phyloP scores from a whole-genome alignment of 2,797 vertebrate species.

The Philypnodon macrostomus region DNA sequence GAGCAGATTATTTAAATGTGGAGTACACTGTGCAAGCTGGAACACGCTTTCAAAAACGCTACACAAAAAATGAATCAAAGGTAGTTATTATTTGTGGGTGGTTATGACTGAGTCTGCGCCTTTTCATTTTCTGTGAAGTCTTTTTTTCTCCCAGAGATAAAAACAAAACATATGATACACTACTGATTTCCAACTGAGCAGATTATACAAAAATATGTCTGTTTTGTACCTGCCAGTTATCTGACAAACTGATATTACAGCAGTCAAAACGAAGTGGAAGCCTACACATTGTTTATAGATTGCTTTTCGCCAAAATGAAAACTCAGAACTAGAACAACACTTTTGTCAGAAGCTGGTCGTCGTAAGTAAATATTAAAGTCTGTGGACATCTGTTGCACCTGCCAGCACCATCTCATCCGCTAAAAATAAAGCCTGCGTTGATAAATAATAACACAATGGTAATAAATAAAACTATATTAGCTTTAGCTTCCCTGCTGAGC shows the following conservation, averaged over 20 bases:
- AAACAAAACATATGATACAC: constrained; percentile 49
- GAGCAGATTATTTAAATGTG: constrained; percentile 2
- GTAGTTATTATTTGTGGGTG: constrained; percentile 20
- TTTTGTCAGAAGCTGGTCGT: constrained; percentile 55
- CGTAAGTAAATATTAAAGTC: constrained; percentile 44
- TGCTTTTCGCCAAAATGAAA: constrained; percentile 46
- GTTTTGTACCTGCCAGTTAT: constrained; percentile 62
- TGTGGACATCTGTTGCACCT: constrained; percentile 21
- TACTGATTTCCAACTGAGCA: constrained; percentile 53
- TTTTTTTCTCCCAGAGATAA: constrained; percentile 37
- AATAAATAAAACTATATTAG: constrained; percentile 53
- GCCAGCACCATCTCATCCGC: constrained; percentile 18
- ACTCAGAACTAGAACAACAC: constrained; percentile 15
- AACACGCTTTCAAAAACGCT: constrained; percentile 19
- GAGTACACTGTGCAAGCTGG: constrained; percentile 7
- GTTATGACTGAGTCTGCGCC: constrained; percentile 29
- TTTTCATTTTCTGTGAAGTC: constrained; percentile 31
- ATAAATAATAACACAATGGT: constrained; percentile 52
- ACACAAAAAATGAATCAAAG: constrained; percentile 31
- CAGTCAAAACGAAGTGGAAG: constrained; percentile 52
- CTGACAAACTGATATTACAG: constrained; percentile 63
- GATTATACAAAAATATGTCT: constrained; percentile 64
- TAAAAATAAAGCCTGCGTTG: constrained; percentile 53
- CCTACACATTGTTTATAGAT: constrained; percentile 51
- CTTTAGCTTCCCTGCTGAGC: constrained; percentile 40